Conservation (phyloP, 2,797 vertebrate species). For the Liparis tanakae region DNA sequence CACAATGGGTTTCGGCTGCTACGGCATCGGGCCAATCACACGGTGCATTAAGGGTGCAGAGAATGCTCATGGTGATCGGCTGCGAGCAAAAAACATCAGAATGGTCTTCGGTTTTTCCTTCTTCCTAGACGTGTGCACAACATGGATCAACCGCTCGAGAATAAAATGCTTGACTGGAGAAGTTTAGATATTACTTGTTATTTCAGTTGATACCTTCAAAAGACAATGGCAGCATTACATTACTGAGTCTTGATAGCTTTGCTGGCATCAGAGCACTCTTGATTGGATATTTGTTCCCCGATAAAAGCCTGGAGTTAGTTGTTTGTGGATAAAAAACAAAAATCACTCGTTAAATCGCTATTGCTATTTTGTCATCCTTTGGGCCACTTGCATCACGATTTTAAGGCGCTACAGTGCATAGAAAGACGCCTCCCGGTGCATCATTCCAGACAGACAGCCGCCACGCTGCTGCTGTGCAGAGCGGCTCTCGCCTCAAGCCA, state of each 20-base stretch:
- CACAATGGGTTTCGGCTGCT: background rate
- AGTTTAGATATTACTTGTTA: too few relatives aligned
- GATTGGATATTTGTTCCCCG: background rate
- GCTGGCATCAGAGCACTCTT: background rate
- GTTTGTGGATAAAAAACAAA: background rate
- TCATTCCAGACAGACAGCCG: slow-evolving; percentile 20
- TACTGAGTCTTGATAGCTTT: background rate
- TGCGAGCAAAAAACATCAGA: too few relatives aligned
- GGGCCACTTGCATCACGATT: slow-evolving; percentile 8
- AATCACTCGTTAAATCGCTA: background rate
- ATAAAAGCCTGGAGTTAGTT: background rate
- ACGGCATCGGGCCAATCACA: background rate
- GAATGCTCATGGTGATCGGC: background rate
- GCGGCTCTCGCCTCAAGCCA: slow-evolving; percentile 52
- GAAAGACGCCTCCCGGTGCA: slow-evolving; percentile 4
- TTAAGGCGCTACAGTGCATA: background rate
- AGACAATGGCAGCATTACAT: too few relatives aligned
- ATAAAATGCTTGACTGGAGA: too few relatives aligned
- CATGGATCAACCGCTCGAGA: too few relatives aligned
- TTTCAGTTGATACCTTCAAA: too few relatives aligned
- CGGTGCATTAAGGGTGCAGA: background rate
- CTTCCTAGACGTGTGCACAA: too few relatives aligned
- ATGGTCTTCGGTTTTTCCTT: too few relatives aligned
- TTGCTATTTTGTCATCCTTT: background rate
- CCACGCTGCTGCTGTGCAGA: slow-evolving; percentile 6